phyloP scores from a whole-genome alignment of 2,888 invertebrate genomes.

The Drosophila siamana region DNA sequence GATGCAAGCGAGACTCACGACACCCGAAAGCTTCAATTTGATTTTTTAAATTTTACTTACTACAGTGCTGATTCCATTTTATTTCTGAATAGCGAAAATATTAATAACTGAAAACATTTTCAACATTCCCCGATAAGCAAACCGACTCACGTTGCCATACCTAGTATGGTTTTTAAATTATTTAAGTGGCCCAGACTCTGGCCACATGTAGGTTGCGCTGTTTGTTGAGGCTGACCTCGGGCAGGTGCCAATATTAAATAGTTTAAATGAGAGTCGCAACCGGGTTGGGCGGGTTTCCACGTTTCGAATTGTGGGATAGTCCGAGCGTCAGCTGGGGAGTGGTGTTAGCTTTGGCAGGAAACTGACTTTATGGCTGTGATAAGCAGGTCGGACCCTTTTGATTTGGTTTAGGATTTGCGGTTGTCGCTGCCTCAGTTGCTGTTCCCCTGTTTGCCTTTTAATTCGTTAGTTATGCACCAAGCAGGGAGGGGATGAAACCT shows the following conservation, averaged over 20 bases:
- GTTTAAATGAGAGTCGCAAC: conserved; percentile 61
- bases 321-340: background rate
- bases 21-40: too few relatives aligned
- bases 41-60: too few relatives aligned
- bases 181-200: conserved; percentile 53
- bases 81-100: background rate
- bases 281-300: background rate
- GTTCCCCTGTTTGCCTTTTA: conserved; percentile 60
- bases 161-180: conserved; percentile 58
- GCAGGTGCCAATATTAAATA: conserved; percentile 79
- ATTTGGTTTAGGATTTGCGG: conserved; percentile 79
- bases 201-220: conserved; percentile 20
- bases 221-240: conserved; percentile 16
- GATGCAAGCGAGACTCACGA: conserved; percentile 14
- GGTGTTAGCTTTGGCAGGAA: conserved; percentile 22
- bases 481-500: conserved; percentile 33
- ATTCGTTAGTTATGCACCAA: conserved; percentile 77
- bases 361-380: conserved; percentile 78
- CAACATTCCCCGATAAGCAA: background rate
- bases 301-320: background rate
- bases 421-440: conserved; percentile 53
- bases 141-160: conserved; percentile 35
- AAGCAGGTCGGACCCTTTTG: conserved; percentile 78
- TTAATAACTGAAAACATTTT: background rate
- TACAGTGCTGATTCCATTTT: too few relatives aligned